Base-by-base conservation (phyloP, 2,888 invertebrate species). In the Cephus spinipes region DNA sequence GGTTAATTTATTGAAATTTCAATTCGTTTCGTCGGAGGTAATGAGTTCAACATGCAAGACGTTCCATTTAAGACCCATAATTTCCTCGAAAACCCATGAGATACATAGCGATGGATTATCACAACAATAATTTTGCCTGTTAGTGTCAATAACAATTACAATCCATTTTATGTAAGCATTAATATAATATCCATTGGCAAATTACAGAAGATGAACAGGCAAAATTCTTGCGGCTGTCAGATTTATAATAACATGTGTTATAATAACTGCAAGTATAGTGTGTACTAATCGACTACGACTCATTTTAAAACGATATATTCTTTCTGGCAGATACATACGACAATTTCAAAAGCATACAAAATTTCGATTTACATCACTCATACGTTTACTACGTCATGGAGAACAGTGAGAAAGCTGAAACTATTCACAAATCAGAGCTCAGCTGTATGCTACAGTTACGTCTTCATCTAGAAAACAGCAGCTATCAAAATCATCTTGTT, bases 1-100 rank as follows among this genome's bases (percentile, higher is more conserved):
- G 77, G 76, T 87, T 87, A 71, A 80, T 86, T 86, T 84, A 77
- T 80, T 76, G 73, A 82, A 74, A 77, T 82, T 85, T 85, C 81
- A 76, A 83, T 85, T 87, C 73, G 76, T 83, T 87, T 84, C 71
- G 74, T 81, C 81, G 78, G 79, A 82, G 77, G 79, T 83, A 82
- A 85, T 81, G 77, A 83, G 79, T 85, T 84, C 71, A 80, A 84
- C 79, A 82, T 79, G 76, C 83, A 83, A 82, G 81, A 55, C 76
- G 74, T 74, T 33, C 74, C 74, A 74, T 35, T 33, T 74, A n/a
- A 35, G 30, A 35, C 35, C 74, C 74, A 33, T n/a, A 34, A 30
- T 35, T 23, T 35, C 74, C 74, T 74, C 23, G 33, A 74, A 32
- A 35, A 33, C 74, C 74, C 36, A 35, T 35, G 15, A 71, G 30